Conservation (phyloP, 2,113 vertebrate genomes). For the Cnemophilus loriae region DNA sequence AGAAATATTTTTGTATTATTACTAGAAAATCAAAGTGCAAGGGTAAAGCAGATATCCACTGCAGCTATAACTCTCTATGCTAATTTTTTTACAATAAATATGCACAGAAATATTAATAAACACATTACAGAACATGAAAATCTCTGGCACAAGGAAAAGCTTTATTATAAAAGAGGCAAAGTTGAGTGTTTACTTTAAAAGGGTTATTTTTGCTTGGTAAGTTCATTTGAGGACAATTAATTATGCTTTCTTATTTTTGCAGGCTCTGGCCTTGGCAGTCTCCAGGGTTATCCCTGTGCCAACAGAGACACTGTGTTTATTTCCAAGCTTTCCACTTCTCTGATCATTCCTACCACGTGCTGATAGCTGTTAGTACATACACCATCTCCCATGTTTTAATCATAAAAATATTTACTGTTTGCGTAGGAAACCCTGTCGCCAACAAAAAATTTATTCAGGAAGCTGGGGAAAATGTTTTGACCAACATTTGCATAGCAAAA, state of each 20-base stretch:
- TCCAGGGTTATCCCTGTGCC: slow-evolving; percentile 51
- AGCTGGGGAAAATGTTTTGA: not conserved
- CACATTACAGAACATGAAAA: not conserved
- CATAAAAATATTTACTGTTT: slow-evolving; percentile 12
- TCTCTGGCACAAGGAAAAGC: not conserved
- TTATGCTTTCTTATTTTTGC: slow-evolving; percentile 47
- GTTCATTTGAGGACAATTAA: slow-evolving; percentile 65
- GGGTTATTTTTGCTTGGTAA: not conserved
- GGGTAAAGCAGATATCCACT: not conserved
- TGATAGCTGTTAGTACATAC: slow-evolving; percentile 1
- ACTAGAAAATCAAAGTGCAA: not conserved
- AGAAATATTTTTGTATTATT: not conserved
- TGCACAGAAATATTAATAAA: not conserved
- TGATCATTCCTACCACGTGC: slow-evolving; percentile 26
- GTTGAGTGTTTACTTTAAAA: not conserved
- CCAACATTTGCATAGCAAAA: not conserved
- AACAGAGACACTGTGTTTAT: slow-evolving; percentile 42
- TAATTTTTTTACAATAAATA: not conserved
- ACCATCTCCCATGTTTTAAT: not conserved
- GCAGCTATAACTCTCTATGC: rapidly evolving
- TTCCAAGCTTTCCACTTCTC: slow-evolving; percentile 44
- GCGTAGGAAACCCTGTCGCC: not conserved
- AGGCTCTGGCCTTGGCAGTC: slow-evolving; percentile 48
- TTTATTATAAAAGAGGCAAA: not conserved
- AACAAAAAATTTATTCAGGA: not conserved